Evolutionary conservation across 1,140 invertebrate genomes (phyloP).

Genomic region (Drosophila santomea): DNA sequence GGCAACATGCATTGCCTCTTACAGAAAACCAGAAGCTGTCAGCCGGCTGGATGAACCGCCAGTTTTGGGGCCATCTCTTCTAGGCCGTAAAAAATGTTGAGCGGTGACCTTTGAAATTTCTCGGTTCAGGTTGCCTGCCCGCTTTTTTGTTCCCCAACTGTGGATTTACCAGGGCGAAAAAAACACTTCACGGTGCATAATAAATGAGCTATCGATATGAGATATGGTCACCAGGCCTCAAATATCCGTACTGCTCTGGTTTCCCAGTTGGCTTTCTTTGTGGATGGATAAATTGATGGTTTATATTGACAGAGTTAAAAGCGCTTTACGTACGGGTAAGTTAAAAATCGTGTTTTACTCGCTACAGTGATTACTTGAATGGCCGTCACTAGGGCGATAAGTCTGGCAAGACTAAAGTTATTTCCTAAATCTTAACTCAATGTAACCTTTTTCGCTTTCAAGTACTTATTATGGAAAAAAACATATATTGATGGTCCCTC

Average conservation of each 20-base stretch:
- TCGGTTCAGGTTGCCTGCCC: conserved; percentile 26
- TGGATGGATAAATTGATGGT: conserved; percentile 14
- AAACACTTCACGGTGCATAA: conserved; percentile 58
- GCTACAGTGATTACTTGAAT: neutral
- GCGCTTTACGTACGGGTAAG: neutral
- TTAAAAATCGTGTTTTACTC: conserved; percentile 8
- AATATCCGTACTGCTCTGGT: conserved; percentile 8
- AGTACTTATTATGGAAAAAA: too few species aligned
- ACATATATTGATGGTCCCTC: too few species aligned
- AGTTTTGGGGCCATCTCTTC: neutral
- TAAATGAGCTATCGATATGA: conserved; percentile 73
- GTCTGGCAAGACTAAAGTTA: too few species aligned
- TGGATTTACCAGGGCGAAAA: conserved; percentile 28
- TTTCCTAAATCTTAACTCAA: too few species aligned
- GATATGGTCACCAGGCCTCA: conserved; percentile 46
- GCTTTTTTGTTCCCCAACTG: neutral
- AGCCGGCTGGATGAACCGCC: neutral
- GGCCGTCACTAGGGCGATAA: too few species aligned
- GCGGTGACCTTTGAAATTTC: conserved; percentile 61
- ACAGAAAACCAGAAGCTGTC: conserved; percentile 19
- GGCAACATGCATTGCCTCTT: conserved; percentile 74
- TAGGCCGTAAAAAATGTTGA: conserved; percentile 59
- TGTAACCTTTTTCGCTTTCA: too few species aligned
- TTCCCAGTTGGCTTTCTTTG: conserved; percentile 14
- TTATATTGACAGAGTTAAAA: neutral